Conservation (phyloP, 2,797 vertebrate species). For the Brachymystax lenok region DNA sequence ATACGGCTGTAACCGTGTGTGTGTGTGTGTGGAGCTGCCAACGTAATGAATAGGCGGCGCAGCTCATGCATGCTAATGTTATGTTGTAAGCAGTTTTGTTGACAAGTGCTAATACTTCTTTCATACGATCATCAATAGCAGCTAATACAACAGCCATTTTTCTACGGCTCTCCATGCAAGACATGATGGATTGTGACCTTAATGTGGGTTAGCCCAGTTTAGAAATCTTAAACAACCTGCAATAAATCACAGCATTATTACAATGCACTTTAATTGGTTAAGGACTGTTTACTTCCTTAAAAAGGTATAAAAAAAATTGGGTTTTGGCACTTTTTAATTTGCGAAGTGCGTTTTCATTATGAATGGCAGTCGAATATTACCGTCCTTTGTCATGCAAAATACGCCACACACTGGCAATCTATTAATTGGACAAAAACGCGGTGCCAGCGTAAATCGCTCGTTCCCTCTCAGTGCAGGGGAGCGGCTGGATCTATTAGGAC, state of each 20-base stretch:
- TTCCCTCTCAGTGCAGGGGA: constrained; percentile 33
- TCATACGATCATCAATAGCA: constrained; percentile 99
- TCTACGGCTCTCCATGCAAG: constrained; percentile 93
- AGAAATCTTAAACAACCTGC: constrained; percentile 99
- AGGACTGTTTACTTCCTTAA: constrained; percentile 99
- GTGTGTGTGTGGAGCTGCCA: constrained; percentile 94
- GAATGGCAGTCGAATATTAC: constrained; percentile 99
- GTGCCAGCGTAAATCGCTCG: constrained; percentile 91
- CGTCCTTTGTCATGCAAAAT: constrained; percentile 99
- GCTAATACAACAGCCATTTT: constrained; percentile 99
- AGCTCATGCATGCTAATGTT: constrained; percentile 99
- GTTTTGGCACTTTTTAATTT: constrained; percentile 99
- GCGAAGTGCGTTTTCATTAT: constrained; percentile 99
- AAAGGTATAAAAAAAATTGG: constrained; percentile 86
- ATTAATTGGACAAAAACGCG: constrained; percentile 99
- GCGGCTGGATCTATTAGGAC: constrained; percentile 67
- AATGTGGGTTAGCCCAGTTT: constrained; percentile 99
- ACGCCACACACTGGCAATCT: constrained; percentile 96
- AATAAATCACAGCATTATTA: constrained; percentile 99
- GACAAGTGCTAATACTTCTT: constrained; percentile 99
- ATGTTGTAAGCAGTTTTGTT: constrained; percentile 99
- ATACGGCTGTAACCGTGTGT: constrained; percentile 73
- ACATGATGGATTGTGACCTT: constrained; percentile 99
- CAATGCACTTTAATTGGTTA: constrained; percentile 99
- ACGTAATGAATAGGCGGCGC: constrained; percentile 99